Evolutionary conservation across 2,113 vertebrate species (phyloP).

Genomic region (Eurystomus gularis): DNA sequence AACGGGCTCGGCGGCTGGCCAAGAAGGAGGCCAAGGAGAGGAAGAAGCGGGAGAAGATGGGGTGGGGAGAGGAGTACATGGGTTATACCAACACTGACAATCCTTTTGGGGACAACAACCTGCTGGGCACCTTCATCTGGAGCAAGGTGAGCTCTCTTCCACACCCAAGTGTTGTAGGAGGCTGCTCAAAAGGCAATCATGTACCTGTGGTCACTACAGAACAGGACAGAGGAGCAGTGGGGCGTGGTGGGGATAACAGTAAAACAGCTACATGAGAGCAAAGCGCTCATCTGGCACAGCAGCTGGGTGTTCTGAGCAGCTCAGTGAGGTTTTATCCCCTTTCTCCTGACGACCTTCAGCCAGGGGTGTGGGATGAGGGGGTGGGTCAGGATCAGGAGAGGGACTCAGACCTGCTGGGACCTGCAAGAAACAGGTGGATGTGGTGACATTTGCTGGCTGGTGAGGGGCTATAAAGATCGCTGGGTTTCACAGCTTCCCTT

Average conservation of each 20-base stretch:
- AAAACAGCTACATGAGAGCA: rapidly evolving
- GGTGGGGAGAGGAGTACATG: constrained; percentile 99
- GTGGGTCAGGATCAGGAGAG: not conserved
- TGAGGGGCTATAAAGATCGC: not conserved
- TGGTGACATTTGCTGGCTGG: not conserved
- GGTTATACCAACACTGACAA: constrained; percentile 98
- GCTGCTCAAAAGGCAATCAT: rapidly evolving
- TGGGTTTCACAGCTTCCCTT: not conserved
- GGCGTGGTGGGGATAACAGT: rapidly evolving
- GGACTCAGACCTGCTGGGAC: not conserved
- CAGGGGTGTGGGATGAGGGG: rapidly evolving
- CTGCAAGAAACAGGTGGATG: rapidly evolving
- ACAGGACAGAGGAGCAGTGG: not conserved
- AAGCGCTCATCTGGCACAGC: rapidly evolving
- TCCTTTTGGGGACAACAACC: constrained; percentile 97
- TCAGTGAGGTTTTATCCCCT: not conserved
- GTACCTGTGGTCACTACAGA: rapidly evolving
- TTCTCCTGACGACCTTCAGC: not conserved
- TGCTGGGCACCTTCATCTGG: constrained; percentile 97
- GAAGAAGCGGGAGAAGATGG: constrained; percentile 97
- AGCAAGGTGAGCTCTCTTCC: constrained; percentile 82
- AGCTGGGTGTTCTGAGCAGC: not conserved
- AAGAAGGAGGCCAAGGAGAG: constrained; percentile 97
- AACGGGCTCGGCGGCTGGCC: constrained; percentile 88
- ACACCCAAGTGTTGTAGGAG: rapidly evolving